A percentile compares a stretch with the other conserved stretches of the same genome.
phyloP scores from a whole-genome alignment of 2,113 vertebrate genomes.

The Siniperca knerii region DNA sequence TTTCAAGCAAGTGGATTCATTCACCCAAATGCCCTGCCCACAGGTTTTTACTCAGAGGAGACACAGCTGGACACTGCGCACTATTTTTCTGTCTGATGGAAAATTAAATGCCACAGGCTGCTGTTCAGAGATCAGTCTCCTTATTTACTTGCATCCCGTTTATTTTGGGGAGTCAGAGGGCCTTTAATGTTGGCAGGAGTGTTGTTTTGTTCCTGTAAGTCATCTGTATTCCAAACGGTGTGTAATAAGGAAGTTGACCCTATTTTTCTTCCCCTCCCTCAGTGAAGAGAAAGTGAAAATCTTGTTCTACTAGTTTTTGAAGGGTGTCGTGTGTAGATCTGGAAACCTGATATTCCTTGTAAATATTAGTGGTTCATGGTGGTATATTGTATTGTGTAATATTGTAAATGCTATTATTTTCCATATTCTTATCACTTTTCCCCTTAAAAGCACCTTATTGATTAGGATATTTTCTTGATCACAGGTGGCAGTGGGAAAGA shows the following conservation, averaged over 20 bases:
- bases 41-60: constrained; percentile 67
- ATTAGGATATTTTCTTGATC: constrained; percentile 70
- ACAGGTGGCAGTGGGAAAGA: constrained; percentile 72
- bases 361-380: constrained; percentile 60
- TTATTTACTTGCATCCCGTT: constrained; percentile 61
- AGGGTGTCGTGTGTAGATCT: constrained; percentile 59
- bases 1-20: constrained; percentile 42
- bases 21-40: constrained; percentile 65
- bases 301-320: constrained; percentile 75
- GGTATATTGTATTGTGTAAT: constrained; percentile 62
- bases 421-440: constrained; percentile 48
- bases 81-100: constrained; percentile 68
- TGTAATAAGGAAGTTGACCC: constrained; percentile 71
- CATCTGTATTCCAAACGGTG: constrained; percentile 54
- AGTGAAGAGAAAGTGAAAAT: constrained; percentile 75
- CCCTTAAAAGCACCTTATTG: constrained; percentile 60
- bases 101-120: constrained; percentile 66
- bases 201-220: constrained; percentile 64
- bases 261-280: constrained; percentile 62
- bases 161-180: constrained; percentile 61
- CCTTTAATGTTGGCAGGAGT: constrained; percentile 54
- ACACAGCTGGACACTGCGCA: constrained; percentile 50
- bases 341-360: constrained; percentile 67
- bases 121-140: constrained; percentile 62
- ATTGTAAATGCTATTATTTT: constrained; percentile 60